Evolutionary conservation across 2,113 vertebrate genomes (phyloP).

Genomic region (Uria aalge): DNA sequence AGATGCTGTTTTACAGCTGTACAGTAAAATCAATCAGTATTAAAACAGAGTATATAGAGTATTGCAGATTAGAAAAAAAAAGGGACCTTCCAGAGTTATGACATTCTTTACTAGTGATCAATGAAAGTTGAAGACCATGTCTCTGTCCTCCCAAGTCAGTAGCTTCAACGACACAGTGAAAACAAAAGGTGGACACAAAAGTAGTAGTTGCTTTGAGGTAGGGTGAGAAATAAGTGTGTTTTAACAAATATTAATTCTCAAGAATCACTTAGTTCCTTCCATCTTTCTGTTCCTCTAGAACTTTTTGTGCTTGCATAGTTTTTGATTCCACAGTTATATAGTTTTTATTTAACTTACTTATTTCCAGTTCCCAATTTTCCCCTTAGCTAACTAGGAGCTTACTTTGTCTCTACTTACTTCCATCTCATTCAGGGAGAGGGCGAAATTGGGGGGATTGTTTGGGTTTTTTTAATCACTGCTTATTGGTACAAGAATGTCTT

Average conservation of each 20-base stretch:
- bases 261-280: neutral
- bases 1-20: neutral
- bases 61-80: neutral
- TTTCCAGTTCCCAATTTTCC: neutral
- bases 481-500: neutral
- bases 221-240: neutral
- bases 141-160: neutral
- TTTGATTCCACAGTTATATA: neutral
- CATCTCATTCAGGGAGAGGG: neutral
- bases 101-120: neutral
- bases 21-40: neutral
- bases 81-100: fast-evolving
- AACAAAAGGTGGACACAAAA: neutral
- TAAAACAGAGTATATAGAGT: neutral
- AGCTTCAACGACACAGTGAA: neutral
- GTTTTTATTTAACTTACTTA: neutral
- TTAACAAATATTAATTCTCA: neutral
- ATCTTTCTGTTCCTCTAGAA: neutral
- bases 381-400: neutral
- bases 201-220: neutral
- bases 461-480: neutral
- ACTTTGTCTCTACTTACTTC: neutral
- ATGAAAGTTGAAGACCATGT: neutral
- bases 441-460: neutral
- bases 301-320: neutral